These are phyloP conservation scores for Euproctis similis DNA, from an alignment of 2,888 invertebrate genomes.

Conservation along the genomic window DNA sequence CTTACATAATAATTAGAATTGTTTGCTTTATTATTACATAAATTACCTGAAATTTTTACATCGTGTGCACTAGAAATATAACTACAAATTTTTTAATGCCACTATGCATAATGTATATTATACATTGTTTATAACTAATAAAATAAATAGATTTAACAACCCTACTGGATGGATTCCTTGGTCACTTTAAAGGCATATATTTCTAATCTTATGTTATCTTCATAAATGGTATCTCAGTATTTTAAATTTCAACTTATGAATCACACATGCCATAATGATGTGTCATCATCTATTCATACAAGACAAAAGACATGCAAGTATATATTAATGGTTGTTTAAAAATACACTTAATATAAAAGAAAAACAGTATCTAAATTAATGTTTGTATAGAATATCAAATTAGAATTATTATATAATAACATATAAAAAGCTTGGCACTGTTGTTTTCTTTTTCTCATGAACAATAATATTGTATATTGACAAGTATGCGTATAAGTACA, in stretches of 20 bases:
- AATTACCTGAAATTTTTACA: constrained; percentile 14
- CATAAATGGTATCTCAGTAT: too few relatives aligned
- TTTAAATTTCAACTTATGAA: constrained; percentile 25
- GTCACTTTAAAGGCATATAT: constrained; percentile 16
- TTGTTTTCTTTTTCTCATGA: too few relatives aligned
- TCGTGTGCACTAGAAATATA: constrained; percentile 25
- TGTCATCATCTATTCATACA: too few relatives aligned
- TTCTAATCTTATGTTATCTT: constrained; percentile 15
- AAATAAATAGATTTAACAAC: constrained; percentile 21
- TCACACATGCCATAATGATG: constrained; percentile 13
- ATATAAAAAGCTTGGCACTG: constrained; percentile 31
- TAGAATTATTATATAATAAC: neutral
- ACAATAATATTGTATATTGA: constrained; percentile 4
- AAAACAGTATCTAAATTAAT: neutral
- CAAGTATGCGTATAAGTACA: neutral
- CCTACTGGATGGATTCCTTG: constrained; percentile 24
- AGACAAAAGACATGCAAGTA: too few relatives aligned
- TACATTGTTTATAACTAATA: constrained; percentile 9
- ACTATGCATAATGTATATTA: constrained; percentile 10
- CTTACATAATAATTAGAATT: constrained; percentile 16
- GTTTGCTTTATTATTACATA: constrained; percentile 8
- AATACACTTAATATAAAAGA: neutral
- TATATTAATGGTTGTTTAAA: neutral
- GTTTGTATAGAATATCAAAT: neutral
- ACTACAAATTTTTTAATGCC: constrained; percentile 13